A percentile compares a stretch with the other conserved stretches of the same genome.
Evolutionary conservation across 2,113 vertebrate genomes (phyloP).

Genomic region (Seriola rivoliana): DNA sequence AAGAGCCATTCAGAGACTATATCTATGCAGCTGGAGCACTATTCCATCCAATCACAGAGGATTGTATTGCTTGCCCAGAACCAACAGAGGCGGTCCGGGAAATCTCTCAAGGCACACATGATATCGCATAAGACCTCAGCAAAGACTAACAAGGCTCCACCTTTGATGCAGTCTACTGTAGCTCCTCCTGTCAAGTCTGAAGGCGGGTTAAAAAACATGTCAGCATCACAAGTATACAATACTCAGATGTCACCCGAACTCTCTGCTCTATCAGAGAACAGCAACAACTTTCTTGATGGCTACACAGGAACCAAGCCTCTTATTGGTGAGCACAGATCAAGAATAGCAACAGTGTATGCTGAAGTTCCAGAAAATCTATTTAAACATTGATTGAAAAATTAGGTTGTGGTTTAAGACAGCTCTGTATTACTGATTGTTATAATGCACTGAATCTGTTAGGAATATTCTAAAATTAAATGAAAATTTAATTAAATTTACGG

Average conservation of each 20-base stretch:
- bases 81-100: neutral
- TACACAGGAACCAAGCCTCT: slow-evolving; percentile 51
- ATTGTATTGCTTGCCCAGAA: slow-evolving; percentile 35
- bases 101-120: neutral
- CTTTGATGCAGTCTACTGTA: neutral
- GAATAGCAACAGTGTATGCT: neutral
- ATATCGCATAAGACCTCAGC: slow-evolving; percentile 2
- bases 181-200: neutral
- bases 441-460: neutral
- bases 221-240: neutral
- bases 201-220: neutral
- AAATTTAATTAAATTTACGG: too few relatives aligned
- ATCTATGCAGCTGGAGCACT: neutral
- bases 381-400: neutral
- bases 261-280: neutral
- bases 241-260: neutral
- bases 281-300: slow-evolving; percentile 36
- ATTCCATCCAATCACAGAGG: slow-evolving; percentile 35
- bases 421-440: neutral
- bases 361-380: neutral
- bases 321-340: slow-evolving; percentile 69
- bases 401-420: neutral
- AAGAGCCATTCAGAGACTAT: slow-evolving; percentile 6
- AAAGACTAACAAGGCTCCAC: neutral
- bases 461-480: too few relatives aligned